phyloP scores from a whole-genome alignment of 2,888 invertebrate genomes.

The Aporophyla nigra region DNA sequence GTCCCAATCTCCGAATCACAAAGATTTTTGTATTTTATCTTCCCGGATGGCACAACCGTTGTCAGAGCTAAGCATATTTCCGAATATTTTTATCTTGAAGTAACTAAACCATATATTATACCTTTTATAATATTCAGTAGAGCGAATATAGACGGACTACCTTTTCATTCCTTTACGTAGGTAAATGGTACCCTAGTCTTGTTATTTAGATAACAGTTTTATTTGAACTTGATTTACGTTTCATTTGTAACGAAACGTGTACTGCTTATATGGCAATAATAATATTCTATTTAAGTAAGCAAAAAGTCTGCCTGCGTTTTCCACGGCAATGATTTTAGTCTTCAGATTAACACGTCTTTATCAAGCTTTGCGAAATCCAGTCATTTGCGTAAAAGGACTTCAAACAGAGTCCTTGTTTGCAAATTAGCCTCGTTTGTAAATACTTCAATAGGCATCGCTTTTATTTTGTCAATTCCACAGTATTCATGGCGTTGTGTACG shows the following conservation, averaged over 20 bases:
- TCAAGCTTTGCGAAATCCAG: constrained; percentile 9
- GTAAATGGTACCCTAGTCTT: constrained; percentile 9
- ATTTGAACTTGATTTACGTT: constrained; percentile 1
- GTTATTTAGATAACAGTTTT: background rate
- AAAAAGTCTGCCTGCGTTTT: constrained; percentile 15
- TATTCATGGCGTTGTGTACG: too few relatives aligned
- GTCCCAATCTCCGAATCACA: background rate
- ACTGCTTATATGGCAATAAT: background rate
- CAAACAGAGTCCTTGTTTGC: background rate
- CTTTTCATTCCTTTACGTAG: constrained; percentile 10
- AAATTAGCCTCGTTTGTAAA: constrained; percentile 4
- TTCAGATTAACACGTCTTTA: background rate
- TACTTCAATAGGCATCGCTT: too few relatives aligned
- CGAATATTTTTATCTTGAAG: constrained; percentile 10
- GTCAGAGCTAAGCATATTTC: constrained; percentile 16
- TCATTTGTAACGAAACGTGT: background rate
- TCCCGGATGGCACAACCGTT: background rate
- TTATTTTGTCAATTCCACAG: too few relatives aligned
- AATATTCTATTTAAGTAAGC: background rate
- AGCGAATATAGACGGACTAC: background rate
- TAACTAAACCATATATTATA: constrained; percentile 5
- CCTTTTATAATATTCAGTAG: constrained; percentile 30
- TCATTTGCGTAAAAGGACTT: constrained; percentile 11
- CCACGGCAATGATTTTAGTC: background rate
- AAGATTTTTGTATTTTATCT: constrained; percentile 18